phyloP scores from a whole-genome alignment of 2,113 vertebrate species.

The Aix galericulata region DNA sequence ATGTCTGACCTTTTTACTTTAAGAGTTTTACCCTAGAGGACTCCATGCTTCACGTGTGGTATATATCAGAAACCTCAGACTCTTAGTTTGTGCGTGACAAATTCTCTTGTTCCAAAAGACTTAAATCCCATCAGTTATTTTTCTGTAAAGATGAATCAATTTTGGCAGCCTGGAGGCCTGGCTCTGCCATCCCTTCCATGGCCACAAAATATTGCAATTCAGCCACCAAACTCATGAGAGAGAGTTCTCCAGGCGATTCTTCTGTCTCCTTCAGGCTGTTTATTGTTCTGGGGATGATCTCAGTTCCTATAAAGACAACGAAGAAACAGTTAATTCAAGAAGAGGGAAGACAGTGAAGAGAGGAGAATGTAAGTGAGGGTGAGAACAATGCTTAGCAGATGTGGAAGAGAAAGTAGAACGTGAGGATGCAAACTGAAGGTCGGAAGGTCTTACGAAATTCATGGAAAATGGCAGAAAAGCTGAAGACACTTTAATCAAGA shows the following conservation, averaged over 20 bases:
- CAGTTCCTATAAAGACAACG: not conserved
- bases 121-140: not conserved
- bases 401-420: not conserved
- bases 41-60: not conserved
- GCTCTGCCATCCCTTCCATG: not conserved
- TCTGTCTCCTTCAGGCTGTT: not conserved
- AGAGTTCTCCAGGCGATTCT: not conserved
- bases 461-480: not conserved
- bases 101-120: not conserved
- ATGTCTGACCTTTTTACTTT: not conserved
- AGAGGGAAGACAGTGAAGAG: not conserved
- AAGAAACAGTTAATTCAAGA: not conserved
- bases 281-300: not conserved
- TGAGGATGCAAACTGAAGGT: not conserved
- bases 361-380: not conserved
- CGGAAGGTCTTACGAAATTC: not conserved
- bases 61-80: not conserved
- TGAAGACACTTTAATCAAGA: not conserved
- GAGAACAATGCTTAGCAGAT: not conserved
- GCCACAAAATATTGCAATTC: not conserved
- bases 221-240: not conserved
- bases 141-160: not conserved
- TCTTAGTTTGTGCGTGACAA: not conserved
- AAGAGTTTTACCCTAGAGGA: not conserved
- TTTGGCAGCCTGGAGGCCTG: not conserved